A percentile compares a stretch with the other conserved stretches of the same genome.
Conservation (phyloP, 1,140 invertebrate species). For the Physella acuta region DNA sequence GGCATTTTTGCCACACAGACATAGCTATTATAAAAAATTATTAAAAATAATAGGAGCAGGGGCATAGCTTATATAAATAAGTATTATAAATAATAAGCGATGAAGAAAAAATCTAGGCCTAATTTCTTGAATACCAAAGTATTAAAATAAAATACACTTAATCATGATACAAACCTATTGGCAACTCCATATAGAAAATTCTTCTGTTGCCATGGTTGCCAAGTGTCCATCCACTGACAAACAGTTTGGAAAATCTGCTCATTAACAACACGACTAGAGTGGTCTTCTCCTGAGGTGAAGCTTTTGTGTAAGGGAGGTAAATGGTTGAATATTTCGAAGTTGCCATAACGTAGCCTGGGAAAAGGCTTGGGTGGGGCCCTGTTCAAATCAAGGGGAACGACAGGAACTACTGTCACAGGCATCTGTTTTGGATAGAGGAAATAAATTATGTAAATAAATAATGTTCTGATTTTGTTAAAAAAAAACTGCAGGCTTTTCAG, state of each 20-base stretch:
- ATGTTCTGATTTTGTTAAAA: too few relatives aligned
- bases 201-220: slow-evolving; percentile 54
- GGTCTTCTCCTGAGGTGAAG: slow-evolving; percentile 24
- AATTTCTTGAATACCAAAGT: too few relatives aligned
- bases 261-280: slow-evolving; percentile 42
- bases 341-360: slow-evolving; percentile 45
- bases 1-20: background rate
- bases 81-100: background rate
- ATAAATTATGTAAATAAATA: too few relatives aligned
- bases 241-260: slow-evolving; percentile 51
- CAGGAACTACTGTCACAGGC: too few relatives aligned
- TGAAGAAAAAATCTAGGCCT: background rate
- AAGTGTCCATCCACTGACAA: slow-evolving; percentile 50
- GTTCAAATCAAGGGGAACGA: slow-evolving; percentile 2
- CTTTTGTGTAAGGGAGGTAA: slow-evolving; percentile 36
- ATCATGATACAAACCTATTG: slow-evolving; percentile 36
- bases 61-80: background rate
- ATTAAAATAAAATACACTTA: background rate
- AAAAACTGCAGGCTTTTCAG: too few relatives aligned
- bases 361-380: background rate
- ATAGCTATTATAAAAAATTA: background rate
- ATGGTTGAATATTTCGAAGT: slow-evolving; percentile 45
- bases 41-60: background rate
- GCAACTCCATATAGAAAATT: slow-evolving; percentile 46
- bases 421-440: too few relatives aligned